Conservation (phyloP, 2,888 invertebrate genomes). For the Brachycybe producta region DNA sequence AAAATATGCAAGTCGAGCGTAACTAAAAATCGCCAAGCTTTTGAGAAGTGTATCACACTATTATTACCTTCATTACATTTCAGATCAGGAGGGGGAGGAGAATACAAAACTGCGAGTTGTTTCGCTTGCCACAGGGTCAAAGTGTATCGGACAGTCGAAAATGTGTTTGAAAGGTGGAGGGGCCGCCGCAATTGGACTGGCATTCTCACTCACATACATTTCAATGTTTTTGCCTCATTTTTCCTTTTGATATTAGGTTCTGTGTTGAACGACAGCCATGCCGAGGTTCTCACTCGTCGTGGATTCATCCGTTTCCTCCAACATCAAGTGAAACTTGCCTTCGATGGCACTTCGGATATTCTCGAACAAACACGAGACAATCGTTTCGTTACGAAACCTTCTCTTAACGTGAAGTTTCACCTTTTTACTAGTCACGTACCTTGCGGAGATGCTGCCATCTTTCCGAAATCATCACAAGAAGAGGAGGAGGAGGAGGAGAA, state of each 20-base stretch:
- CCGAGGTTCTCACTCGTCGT: slow-evolving; percentile 73
- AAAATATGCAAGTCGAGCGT: no score
- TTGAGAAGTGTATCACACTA: no score
- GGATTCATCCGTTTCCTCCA: slow-evolving; percentile 45
- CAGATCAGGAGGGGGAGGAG: slow-evolving; percentile 13
- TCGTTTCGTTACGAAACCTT: slow-evolving; percentile 42
- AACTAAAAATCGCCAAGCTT: no score
- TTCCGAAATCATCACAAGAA: background rate
- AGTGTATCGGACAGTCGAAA: slow-evolving; percentile 61
- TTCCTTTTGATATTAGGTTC: slow-evolving; percentile 32
- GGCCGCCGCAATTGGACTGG: background rate
- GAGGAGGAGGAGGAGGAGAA: background rate
- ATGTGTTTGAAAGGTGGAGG: slow-evolving; percentile 48
- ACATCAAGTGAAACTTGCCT: background rate
- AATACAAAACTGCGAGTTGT: slow-evolving; percentile 57
- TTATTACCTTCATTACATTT: slow-evolving; percentile 22
- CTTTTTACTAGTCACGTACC: slow-evolving; percentile 78
- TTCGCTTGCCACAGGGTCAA: slow-evolving; percentile 79
- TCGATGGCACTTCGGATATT: background rate
- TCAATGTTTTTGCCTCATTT: background rate
- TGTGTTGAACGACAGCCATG: slow-evolving; percentile 78
- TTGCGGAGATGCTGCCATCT: slow-evolving; percentile 74
- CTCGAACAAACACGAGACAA: background rate
- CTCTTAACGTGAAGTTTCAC: slow-evolving; percentile 53
- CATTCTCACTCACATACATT: background rate